These are phyloP conservation scores for Scaptomyza parva DNA, from an alignment of 2,888 invertebrate species.

Conservation along the genomic window DNA sequence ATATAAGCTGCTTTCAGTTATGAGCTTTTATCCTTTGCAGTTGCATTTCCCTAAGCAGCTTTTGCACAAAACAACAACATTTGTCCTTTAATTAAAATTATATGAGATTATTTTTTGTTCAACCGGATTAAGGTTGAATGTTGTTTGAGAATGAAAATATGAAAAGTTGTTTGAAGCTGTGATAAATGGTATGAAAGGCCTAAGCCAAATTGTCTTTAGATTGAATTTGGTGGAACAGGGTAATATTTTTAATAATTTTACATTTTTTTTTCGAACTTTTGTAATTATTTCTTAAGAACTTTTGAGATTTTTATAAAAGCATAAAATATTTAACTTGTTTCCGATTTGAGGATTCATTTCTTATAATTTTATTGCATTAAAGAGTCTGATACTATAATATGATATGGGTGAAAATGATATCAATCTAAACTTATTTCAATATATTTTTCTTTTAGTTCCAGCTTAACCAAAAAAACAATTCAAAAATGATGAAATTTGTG, in stretches of 20 bases:
- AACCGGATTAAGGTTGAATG: neutral
- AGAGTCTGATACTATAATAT: no score
- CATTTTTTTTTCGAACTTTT: no score
- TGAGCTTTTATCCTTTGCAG: constrained; percentile 16
- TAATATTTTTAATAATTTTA: no score
- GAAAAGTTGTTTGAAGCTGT: neutral
- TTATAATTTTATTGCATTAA: no score
- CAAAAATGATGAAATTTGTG: constrained; percentile 70
- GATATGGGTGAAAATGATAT: no score
- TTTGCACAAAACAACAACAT: constrained; percentile 5
- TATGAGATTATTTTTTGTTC: neutral
- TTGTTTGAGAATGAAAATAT: neutral
- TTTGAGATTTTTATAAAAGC: no score
- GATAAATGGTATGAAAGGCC: neutral
- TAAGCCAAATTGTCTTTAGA: neutral
- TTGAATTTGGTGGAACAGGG: no score
- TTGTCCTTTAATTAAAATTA: constrained; percentile 46
- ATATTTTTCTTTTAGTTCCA: constrained; percentile 15
- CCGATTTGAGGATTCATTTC: no score
- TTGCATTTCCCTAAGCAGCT: neutral
- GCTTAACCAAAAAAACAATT: constrained; percentile 8
- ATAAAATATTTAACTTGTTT: no score
- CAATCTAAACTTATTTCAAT: neutral
- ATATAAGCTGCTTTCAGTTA: constrained; percentile 34
- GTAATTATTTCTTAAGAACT: no score